Base-by-base conservation (phyloP, 2,113 vertebrate genomes). In the Phyllopteryx taeniolatus region DNA sequence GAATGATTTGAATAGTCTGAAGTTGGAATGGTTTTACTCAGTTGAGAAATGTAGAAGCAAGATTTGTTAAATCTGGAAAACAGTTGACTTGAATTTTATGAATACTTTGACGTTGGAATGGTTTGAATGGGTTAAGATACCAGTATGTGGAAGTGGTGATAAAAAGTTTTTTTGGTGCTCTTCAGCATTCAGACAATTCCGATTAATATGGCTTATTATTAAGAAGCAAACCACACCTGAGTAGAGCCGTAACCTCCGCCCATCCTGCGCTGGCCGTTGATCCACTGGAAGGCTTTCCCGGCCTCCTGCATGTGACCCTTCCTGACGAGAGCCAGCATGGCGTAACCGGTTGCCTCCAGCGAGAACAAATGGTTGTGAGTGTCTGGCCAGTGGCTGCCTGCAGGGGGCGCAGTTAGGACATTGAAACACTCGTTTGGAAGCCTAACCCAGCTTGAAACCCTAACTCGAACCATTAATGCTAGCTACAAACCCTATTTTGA, bases 271-370 rank as follows among this genome's bases (percentile, higher is more conserved):
- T 89, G 84, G 69, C 86, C 82, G 74, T 92, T 90, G 6, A 93
- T 85, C 93, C 94, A 93, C 27, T 90, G 78, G 80, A 89, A 91
- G 0, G 89, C 79, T 4, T 39, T 63, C 0, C 76, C 68, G 0
- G 92, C 92, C 12, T 90, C 87, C 4, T 77, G 71, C 74, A 87
- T 71, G 8, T 0, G 83, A 33, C 78, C 77, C 42, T 89, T 20
- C 59, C 90, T 83, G 46, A 93, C 43, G 56, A 94, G 84, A 14
- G 92, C 88, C 66, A 93, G 80, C 67, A 94, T 83, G 0, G 90
- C 92, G 0, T 93, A 94, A 69, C 93, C 92, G 0, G 92, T 93
- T 12, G 89, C 92, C 84, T 94, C 92, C 53, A 91, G 63, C 0
- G 82, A 87, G 74, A 90, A 91, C 33, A 92, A 76, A 0, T 0